These are phyloP conservation scores for Oithona nana DNA, from an alignment of 2,888 invertebrate genomes.

Conservation along the genomic window DNA sequence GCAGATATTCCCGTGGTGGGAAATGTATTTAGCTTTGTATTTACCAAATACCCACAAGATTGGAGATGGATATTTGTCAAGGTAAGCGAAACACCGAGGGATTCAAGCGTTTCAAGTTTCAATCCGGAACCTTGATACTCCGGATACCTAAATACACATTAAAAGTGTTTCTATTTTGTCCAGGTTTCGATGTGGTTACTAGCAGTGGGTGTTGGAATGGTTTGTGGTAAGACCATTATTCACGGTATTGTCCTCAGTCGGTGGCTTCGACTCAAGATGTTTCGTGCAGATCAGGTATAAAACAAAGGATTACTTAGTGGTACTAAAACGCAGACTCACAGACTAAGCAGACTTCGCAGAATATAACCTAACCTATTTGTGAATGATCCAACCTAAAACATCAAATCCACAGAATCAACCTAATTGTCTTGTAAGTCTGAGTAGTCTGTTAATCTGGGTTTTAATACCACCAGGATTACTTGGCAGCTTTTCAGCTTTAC, in stretches of 20 bases:
- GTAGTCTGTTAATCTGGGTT: too few relatives aligned
- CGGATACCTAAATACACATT: background rate
- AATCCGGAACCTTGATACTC: background rate
- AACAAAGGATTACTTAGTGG: too few relatives aligned
- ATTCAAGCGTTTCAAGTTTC: too few relatives aligned
- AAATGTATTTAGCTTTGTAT: conserved; percentile 33
- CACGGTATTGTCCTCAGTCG: conserved; percentile 30
- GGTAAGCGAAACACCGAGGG: conserved; percentile 21
- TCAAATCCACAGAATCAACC: too few relatives aligned
- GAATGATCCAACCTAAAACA: too few relatives aligned
- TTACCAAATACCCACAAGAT: conserved; percentile 32
- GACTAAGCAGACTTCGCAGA: too few relatives aligned
- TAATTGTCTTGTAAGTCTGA: too few relatives aligned
- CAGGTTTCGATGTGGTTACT: conserved; percentile 30
- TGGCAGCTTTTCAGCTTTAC: background rate
- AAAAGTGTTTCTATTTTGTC: background rate
- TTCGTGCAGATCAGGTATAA: conserved; percentile 29
- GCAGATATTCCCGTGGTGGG: conserved; percentile 33
- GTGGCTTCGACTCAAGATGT: conserved; percentile 32
- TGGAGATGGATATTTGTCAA: conserved; percentile 28
- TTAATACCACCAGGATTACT: too few relatives aligned
- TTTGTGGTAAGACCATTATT: conserved; percentile 31
- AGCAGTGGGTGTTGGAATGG: conserved; percentile 30
- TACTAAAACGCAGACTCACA: too few relatives aligned
- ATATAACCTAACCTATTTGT: too few relatives aligned